Evolutionary conservation across 2,113 vertebrate species (phyloP), one percentile per base, ranked within the genome.

Genomic region (Lagopus muta): DNA sequence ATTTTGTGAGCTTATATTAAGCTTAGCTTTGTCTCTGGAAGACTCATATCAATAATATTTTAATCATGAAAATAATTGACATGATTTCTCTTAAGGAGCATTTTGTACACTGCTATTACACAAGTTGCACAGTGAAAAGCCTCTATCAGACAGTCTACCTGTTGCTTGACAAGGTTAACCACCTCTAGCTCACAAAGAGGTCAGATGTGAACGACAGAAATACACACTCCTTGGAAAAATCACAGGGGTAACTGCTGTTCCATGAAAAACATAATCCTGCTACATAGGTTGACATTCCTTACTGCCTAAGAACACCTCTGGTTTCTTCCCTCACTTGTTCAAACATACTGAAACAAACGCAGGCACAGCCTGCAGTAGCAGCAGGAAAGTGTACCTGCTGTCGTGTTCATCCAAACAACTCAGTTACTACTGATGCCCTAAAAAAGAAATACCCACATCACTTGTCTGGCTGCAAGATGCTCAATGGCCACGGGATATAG

Each of bases 361-460:
- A 8, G 25, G 34, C 21, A 64, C 11, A 55, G 40, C 5, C 1
- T 7, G 4, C 52, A 32, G 11, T 11, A 86, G 42, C 27, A 74
- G 74, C 16, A 64, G 0, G 0, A 40, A 86, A 66, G 4, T 1
- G 15, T n/a, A 64, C 27, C 27, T 13, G 40, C 14, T 28, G 17
- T n/a, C 13, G 27, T 24, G 8, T 58, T 80, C 24, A 58, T n/a
- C 8, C 10, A 50, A 73, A 48, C 10, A 84, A 47, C 14, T 47
- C 50, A 27, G 42, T 64, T 38, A 38, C 19, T 30, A 24, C 4
- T 43, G 38, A 21, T 86, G 28, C 15, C n/a, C 28, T 24, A 30
- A 52, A 83, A 61, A 55, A 2, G 2, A 92, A 73, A 76, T n/a
- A 2, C 11, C 3, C 30, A 4, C 11, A 47, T 81, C 0, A 0